Percentiles rank a stretch among this genome's conserved stretches.
Conservation (phyloP, 2,797 vertebrate species). For the Falco columbarius region DNA sequence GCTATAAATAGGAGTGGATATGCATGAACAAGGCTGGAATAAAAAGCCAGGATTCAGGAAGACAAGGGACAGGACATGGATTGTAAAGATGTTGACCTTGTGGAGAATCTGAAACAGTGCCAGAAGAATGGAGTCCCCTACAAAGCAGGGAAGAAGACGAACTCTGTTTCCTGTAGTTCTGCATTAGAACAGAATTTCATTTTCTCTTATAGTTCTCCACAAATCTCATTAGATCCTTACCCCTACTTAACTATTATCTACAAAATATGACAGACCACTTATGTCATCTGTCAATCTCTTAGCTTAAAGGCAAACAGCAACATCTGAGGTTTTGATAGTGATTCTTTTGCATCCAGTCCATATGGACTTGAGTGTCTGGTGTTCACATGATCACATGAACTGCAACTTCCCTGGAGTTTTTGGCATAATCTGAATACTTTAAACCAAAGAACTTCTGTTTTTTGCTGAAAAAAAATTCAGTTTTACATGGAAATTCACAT, state of each 20-base stretch:
- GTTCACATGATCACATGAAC: not conserved
- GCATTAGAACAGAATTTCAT: not conserved
- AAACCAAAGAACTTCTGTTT: not conserved
- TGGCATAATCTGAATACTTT: not conserved
- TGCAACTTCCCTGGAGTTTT: not conserved
- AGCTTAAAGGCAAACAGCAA: not conserved
- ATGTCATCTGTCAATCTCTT: not conserved
- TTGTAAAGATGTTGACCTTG: not conserved
- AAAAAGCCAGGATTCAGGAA: not conserved
- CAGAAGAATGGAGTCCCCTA: not conserved
- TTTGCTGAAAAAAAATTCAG: not conserved
- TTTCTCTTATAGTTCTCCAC: not conserved
- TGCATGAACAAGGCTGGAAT: not conserved
- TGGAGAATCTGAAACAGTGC: not conserved
- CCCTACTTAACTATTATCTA: not conserved
- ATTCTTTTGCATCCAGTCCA: not conserved
- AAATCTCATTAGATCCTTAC: not conserved
- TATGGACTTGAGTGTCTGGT: not conserved
- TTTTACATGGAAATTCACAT: not conserved
- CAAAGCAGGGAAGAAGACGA: not conserved
- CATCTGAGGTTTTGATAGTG: not conserved
- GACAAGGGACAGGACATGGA: not conserved
- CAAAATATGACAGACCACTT: not conserved
- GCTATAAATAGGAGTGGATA: not conserved
- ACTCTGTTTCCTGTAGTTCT: not conserved